Evolutionary conservation across 2,888 invertebrate species (phyloP).

Genomic region (Eretmocerus hayati): DNA sequence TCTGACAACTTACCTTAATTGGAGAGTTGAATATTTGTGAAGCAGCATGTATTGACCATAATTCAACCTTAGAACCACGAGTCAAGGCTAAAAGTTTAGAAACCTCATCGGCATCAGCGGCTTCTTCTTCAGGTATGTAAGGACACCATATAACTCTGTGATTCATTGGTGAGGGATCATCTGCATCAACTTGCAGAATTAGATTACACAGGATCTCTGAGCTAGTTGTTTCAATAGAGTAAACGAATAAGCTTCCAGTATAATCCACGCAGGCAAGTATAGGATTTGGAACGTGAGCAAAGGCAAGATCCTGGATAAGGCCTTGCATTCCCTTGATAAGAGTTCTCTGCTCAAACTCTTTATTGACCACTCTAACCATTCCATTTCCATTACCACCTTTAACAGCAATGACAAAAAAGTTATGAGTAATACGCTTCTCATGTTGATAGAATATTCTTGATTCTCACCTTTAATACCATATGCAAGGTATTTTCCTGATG

Average conservation of each 20-base stretch:
- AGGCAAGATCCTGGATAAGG: conserved; percentile 83
- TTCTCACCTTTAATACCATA: conserved; percentile 79
- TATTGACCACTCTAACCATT: conserved; percentile 78
- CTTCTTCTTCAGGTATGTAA: conserved; percentile 66
- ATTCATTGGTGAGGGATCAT: conserved; percentile 47
- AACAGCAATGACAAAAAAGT: too few relatives aligned
- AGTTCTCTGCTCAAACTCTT: conserved; percentile 65
- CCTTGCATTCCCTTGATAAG: conserved; percentile 84
- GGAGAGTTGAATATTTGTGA: conserved; percentile 32
- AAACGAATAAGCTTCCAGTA: conserved; percentile 74
- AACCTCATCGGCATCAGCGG: conserved; percentile 56
- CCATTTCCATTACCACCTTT: conserved; percentile 50
- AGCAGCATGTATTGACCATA: conserved; percentile 39
- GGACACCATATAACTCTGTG: conserved; percentile 90
- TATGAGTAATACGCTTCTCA: too few relatives aligned
- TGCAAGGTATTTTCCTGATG: conserved; percentile 77
- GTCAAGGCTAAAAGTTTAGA: conserved; percentile 75
- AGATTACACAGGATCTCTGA: conserved; percentile 50
- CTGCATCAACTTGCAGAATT: conserved; percentile 55
- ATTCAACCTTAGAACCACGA: conserved; percentile 61
- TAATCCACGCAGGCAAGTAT: conserved; percentile 84
- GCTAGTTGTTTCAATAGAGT: conserved; percentile 60
- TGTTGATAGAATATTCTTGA: too few relatives aligned
- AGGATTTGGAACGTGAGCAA: conserved; percentile 75
- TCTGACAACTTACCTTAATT: conserved; percentile 24